phyloP scores from a whole-genome alignment of 2,113 vertebrate genomes.

The Anarrhichthys ocellatus region DNA sequence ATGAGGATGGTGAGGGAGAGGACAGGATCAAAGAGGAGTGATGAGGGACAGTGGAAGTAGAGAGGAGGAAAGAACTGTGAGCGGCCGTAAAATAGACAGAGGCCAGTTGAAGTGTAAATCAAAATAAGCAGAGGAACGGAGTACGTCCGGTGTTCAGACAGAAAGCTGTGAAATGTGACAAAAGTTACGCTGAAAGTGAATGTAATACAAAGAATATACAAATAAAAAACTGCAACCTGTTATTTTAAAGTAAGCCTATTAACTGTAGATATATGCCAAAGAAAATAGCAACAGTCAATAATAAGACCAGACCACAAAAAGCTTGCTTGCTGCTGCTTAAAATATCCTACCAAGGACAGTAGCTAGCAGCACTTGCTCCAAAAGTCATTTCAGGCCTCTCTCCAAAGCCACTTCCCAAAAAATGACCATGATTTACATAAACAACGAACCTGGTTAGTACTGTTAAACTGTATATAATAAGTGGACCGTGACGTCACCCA shows the following conservation, averaged over 20 bases:
- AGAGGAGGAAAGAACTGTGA: constrained; percentile 2
- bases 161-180: neutral
- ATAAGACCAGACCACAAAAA: neutral
- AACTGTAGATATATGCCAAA: neutral
- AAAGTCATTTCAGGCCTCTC: too few relatives aligned
- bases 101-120: neutral
- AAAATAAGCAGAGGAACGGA: neutral
- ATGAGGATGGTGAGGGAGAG: constrained; percentile 22
- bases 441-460: too few relatives aligned
- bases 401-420: too few relatives aligned
- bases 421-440: too few relatives aligned
- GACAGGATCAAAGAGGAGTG: constrained; percentile 24
- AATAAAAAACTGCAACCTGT: neutral
- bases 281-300: neutral
- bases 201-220: neutral
- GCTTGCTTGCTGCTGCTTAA: neutral
- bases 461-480: too few relatives aligned
- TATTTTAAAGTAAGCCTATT: neutral
- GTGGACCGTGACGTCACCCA: too few relatives aligned
- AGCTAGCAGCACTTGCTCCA: too few relatives aligned
- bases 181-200: neutral
- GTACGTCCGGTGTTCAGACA: neutral
- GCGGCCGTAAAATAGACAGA: constrained; percentile 10
- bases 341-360: neutral
- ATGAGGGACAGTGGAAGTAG: neutral